Evolutionary conservation across 2,888 invertebrate species (phyloP).

Genomic region (Drosophila ochracea): DNA sequence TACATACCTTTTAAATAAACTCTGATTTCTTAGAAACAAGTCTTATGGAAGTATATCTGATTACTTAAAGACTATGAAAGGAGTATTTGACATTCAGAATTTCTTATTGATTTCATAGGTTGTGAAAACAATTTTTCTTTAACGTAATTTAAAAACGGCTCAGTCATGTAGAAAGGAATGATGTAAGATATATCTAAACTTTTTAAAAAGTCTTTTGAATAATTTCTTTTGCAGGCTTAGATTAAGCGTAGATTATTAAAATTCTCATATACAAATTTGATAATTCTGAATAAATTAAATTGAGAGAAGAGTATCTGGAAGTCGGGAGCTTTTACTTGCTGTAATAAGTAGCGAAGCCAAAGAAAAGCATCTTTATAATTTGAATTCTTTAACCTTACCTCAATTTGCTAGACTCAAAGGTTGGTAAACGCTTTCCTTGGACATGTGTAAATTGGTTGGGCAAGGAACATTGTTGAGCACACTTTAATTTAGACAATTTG

Average conservation of each 20-base stretch:
- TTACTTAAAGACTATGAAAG: neutral
- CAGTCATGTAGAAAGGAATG: neutral
- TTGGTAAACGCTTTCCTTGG: conserved; percentile 14
- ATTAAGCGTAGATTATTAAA: neutral
- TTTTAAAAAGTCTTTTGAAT: neutral
- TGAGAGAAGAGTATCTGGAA: neutral
- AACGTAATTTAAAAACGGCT: neutral
- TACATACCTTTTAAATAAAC: neutral
- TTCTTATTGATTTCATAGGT: neutral
- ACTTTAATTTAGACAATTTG: conserved; percentile 40
- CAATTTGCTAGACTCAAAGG: conserved; percentile 1
- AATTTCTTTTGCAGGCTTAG: neutral
- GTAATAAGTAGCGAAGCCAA: neutral
- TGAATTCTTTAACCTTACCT: neutral
- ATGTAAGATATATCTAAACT: neutral
- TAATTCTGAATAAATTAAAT: neutral
- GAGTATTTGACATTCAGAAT: neutral
- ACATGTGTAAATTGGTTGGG: conserved; percentile 32
- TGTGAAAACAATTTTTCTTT: neutral
- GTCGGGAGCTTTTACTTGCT: neutral
- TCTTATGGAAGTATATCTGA: neutral
- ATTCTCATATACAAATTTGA: neutral
- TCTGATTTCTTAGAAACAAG: neutral
- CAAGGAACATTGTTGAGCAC: conserved; percentile 33
- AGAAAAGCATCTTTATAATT: neutral